phyloP scores from a whole-genome alignment of 2,113 vertebrate genomes.

The Halcyon senegalensis region DNA sequence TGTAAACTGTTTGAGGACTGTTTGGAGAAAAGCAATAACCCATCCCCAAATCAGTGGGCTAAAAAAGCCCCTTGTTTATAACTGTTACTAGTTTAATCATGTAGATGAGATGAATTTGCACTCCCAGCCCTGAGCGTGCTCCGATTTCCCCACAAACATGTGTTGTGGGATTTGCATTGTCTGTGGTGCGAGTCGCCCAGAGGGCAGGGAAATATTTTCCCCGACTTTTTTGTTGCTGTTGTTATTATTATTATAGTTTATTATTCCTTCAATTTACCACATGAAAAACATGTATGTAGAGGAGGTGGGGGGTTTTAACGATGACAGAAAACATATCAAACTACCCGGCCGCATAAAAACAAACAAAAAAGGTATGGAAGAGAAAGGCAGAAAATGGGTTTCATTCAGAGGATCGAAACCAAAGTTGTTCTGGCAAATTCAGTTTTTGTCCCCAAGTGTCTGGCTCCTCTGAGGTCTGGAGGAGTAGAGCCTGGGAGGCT shows the following conservation, averaged over 20 bases:
- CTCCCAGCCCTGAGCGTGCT: conserved; percentile 32
- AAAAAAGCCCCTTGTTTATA: conserved; percentile 55
- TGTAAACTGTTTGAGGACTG: conserved; percentile 45
- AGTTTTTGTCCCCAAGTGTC: background rate
- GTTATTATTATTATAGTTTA: background rate
- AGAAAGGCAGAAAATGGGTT: conserved; percentile 19
- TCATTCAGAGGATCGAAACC: conserved; percentile 15
- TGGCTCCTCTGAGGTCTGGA: background rate
- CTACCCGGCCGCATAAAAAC: background rate
- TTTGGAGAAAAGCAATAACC: conserved; percentile 39
- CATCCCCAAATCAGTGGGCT: conserved; percentile 19
- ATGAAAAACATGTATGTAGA: background rate
- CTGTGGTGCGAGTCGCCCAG: background rate
- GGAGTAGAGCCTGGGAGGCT: background rate
- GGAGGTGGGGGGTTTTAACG: conserved; percentile 19
- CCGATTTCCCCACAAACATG: conserved; percentile 38
- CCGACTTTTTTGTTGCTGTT: background rate
- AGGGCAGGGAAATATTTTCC: conserved; percentile 34
- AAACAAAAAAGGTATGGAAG: background rate
- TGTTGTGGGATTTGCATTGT: conserved; percentile 36
- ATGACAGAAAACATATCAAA: background rate
- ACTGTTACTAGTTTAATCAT: conserved; percentile 17
- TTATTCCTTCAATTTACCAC: conserved; percentile 46
- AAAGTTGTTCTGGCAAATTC: background rate
- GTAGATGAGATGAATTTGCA: conserved; percentile 25